Conservation (phyloP, 2,888 invertebrate genomes). For the Prosapia bicincta region DNA sequence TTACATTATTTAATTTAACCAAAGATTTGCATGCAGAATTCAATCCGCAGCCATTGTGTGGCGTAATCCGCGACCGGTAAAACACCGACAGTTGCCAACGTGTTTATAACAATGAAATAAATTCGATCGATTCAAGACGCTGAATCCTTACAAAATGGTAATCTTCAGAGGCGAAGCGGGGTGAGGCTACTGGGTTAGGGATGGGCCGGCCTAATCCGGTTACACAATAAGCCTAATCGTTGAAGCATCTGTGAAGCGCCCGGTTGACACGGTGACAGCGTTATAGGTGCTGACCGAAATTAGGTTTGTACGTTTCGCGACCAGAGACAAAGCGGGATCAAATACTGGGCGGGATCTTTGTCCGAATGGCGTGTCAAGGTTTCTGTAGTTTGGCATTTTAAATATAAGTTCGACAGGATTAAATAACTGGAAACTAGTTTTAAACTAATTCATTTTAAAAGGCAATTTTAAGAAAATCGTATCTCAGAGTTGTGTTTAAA, state of each 20-base stretch:
- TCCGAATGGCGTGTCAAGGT: too few species aligned
- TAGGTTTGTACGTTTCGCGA: background rate
- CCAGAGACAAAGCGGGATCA: background rate
- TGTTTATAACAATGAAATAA: background rate
- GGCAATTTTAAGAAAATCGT: too few species aligned
- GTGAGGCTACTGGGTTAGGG: background rate
- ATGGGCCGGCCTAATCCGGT: background rate
- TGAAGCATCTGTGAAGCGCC: background rate
- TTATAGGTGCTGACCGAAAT: background rate
- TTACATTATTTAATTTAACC: too few species aligned
- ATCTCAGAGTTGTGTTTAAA: too few species aligned
- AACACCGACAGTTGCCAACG: background rate
- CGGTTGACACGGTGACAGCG: background rate
- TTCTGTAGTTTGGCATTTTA: too few species aligned
- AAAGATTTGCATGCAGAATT: too few species aligned
- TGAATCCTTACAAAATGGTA: background rate
- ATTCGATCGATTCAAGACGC: background rate
- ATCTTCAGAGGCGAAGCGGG: background rate
- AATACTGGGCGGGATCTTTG: too few species aligned
- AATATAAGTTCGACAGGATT: too few species aligned
- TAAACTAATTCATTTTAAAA: too few species aligned
- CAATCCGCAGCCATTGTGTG: background rate
- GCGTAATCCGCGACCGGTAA: background rate
- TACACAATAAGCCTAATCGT: background rate
- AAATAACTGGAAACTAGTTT: too few species aligned